phyloP scores from a whole-genome alignment of 1,140 invertebrate genomes.

The Leptinotarsa undecemlineata region DNA sequence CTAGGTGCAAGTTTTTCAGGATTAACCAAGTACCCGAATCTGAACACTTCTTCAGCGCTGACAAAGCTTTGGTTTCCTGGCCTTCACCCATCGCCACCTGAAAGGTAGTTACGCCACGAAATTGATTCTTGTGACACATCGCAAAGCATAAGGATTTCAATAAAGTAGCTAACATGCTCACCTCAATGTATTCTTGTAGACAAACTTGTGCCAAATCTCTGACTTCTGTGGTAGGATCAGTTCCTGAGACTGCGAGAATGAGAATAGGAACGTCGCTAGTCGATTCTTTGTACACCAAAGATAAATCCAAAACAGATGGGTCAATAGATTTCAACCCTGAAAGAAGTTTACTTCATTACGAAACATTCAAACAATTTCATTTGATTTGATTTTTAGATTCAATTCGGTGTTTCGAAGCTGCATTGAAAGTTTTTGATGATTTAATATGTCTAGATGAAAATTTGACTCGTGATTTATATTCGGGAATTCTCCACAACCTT shows the following conservation, averaged over 20 bases:
- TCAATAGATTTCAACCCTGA: conserved; percentile 65
- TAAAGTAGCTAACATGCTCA: not conserved
- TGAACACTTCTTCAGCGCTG: conserved; percentile 50
- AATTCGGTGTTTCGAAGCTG: too few species aligned
- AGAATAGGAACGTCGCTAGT: conserved; percentile 70
- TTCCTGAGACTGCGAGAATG: conserved; percentile 74
- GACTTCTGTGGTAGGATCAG: conserved; percentile 83
- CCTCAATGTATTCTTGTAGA: conserved; percentile 34
- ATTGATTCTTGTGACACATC: too few species aligned
- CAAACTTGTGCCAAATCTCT: conserved; percentile 62
- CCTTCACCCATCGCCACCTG: conserved; percentile 56
- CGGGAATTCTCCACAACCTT: too few species aligned
- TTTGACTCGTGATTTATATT: too few species aligned
- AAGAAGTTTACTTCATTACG: conserved; percentile 26
- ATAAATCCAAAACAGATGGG: conserved; percentile 65
- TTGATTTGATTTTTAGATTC: too few species aligned
- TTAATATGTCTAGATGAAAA: too few species aligned
- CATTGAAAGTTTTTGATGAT: too few species aligned
- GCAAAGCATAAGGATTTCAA: too few species aligned
- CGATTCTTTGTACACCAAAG: conserved; percentile 64
- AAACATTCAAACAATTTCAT: not conserved
- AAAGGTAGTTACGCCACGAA: conserved; percentile 23
- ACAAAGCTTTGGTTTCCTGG: conserved; percentile 68
- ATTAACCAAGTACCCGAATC: conserved; percentile 67
- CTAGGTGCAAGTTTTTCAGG: conserved; percentile 88